Base-by-base conservation (phyloP, 2,113 vertebrate species). In the Nanorana parkeri region DNA sequence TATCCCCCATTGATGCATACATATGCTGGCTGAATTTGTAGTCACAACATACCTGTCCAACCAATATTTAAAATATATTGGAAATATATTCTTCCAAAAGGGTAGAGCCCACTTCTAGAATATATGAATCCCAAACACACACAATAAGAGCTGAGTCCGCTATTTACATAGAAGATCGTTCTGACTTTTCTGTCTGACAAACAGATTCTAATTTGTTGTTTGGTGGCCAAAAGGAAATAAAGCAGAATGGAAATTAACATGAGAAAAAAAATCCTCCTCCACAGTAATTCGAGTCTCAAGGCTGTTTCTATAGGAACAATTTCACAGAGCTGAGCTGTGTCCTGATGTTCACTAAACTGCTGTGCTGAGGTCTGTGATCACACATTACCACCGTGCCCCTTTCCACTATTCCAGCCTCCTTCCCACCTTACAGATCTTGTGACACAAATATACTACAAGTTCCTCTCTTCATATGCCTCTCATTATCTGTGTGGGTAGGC, bases 231-330 rank as follows among this genome's bases (percentile, higher is more conserved):
- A 61, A 67, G 80, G 64, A 81, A 75, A 81, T 81, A 75, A 74
- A 41, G 36, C 61, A 66, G 60, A 81, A 75, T 67, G 63, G 17
- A 76, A 82, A 83, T 76, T 75, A 83, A 58, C 71, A 66, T 67
- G 51, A 68, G 28, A 79, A 80, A 82, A 80, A 58, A 76, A 83
- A 58, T 32, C 51, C 56, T 67, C 64, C 80, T 68, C 29, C 64
- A 58, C 79, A 76, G 72, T 76, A 61, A 76, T 83, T 76, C 24
- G 52, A 64, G 71, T 76, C 69, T 83, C 71, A 83, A 83, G 80
- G 80, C 80, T 76, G 80, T 83, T 83, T 83, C 80, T 83, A 83
- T 83, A 83, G 80, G 80, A 83, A 83, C 80, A 75, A 74, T 76
- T 76, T 83, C 80, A 83, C 63, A 67, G 80, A 76, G 61, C 55